Conservation (phyloP, 2,888 invertebrate genomes). For the Arrhopalites spinosus region DNA sequence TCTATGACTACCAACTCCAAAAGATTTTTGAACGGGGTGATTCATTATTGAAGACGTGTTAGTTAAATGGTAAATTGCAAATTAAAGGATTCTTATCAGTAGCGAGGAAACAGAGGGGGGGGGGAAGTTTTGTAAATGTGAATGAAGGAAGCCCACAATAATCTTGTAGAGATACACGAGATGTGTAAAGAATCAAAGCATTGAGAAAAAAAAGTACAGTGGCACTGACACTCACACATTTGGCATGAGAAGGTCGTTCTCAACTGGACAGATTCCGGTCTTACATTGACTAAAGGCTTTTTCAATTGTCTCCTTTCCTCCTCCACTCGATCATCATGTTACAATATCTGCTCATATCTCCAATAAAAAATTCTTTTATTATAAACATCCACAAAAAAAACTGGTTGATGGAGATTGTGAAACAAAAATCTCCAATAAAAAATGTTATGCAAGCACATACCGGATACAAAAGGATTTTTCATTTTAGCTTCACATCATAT, state of each 20-base stretch:
- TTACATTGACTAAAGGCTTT: neutral
- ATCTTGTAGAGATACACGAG: no score
- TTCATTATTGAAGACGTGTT: neutral
- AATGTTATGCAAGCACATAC: no score
- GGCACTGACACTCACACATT: neutral
- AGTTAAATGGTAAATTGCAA: neutral
- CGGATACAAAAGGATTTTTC: no score
- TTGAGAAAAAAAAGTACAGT: neutral
- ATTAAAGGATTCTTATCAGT: neutral
- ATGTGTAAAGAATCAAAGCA: neutral
- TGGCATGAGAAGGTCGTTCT: neutral
- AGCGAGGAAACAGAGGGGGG: neutral
- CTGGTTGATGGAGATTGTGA: no score
- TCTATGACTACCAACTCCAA: neutral
- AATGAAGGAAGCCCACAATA: no score
- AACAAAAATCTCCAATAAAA: no score
- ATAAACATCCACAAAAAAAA: no score
- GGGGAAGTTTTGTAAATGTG: neutral
- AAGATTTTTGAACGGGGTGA: neutral
- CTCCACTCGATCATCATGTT: no score
- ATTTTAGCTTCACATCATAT: no score
- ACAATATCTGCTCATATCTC: no score
- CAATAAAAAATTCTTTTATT: no score
- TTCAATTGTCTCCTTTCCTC: no score
- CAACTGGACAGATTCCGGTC: constrained; percentile 1